A percentile compares a stretch with the other conserved stretches of the same genome.
These are phyloP conservation scores for Oopsacas minuta DNA, from an alignment of 37 sponge, comb jelly and placozoan species.

Conservation along the genomic window DNA sequence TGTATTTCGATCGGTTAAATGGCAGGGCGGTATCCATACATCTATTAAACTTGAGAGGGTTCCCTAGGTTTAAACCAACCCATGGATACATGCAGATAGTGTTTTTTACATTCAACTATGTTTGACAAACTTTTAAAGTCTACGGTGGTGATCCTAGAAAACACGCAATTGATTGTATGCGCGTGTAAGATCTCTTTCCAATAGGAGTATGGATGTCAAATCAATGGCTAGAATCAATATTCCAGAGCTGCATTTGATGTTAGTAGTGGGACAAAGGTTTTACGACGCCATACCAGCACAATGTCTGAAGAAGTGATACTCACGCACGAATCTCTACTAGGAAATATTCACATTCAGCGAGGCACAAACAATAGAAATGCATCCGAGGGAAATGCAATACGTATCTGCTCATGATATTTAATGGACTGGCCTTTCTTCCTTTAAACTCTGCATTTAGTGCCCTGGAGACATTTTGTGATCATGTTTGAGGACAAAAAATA, in stretches of 20 bases:
- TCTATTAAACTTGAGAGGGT: not conserved
- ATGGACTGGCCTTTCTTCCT: slow-evolving; percentile 7
- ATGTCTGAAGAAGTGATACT: not conserved
- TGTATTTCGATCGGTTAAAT: too few species aligned
- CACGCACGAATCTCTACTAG: not conserved
- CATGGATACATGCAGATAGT: not conserved
- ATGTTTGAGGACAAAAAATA: not conserved
- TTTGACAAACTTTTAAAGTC: not conserved
- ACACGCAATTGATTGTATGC: not conserved
- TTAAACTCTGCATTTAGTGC: not conserved
- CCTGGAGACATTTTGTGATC: not conserved
- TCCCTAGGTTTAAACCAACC: not conserved
- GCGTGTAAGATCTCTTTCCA: not conserved
- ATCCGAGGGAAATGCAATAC: not conserved
- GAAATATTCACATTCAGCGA: not conserved
- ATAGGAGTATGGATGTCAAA: slow-evolving; percentile 8
- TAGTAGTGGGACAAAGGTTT: slow-evolving; percentile 5
- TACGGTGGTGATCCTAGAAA: not conserved
- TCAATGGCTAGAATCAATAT: not conserved
- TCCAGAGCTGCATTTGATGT: not conserved
- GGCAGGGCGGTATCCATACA: not conserved
- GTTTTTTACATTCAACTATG: not conserved
- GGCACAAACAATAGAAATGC: not conserved
- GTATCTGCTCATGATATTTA: not conserved
- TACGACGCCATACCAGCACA: not conserved